Evolutionary conservation across 2,888 invertebrate genomes (phyloP).

Genomic region (Girardia tigrina): DNA sequence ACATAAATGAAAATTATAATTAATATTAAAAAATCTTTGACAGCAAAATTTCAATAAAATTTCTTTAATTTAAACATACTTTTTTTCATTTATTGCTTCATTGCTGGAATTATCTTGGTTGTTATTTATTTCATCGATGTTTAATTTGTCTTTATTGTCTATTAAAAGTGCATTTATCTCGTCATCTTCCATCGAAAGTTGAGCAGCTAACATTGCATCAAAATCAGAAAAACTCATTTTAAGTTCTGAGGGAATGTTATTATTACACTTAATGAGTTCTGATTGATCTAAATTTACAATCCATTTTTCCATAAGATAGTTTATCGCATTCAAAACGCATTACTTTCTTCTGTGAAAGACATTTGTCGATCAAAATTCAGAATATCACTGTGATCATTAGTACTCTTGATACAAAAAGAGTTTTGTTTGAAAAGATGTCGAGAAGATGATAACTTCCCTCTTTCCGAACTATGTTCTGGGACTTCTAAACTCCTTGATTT

Average conservation of each 20-base stretch:
- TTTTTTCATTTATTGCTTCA: background rate
- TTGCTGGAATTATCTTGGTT: conserved; percentile 7
- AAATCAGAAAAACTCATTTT: conserved; percentile 10
- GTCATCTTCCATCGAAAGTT: conserved; percentile 7
- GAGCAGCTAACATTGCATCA: conserved; percentile 9
- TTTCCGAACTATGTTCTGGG: background rate
- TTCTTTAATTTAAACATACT: too few relatives aligned
- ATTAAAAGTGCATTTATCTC: background rate
- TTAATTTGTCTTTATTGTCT: background rate
- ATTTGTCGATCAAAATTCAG: background rate
- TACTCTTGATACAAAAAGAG: background rate
- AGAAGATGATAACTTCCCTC: background rate
- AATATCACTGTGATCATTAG: background rate
- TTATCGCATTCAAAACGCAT: too few relatives aligned
- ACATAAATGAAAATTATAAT: too few relatives aligned
- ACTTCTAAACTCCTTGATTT: conserved; percentile 16
- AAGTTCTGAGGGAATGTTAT: background rate
- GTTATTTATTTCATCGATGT: background rate
- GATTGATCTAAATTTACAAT: background rate
- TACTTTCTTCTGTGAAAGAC: conserved; percentile 13
- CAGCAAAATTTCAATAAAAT: background rate
- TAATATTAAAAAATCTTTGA: too few relatives aligned
- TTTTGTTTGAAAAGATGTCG: background rate
- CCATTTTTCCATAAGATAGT: too few relatives aligned
- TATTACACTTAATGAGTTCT: background rate